phyloP scores from a whole-genome alignment of 92 coral and sea anemone species.

The Scolanthus callimorphus region DNA sequence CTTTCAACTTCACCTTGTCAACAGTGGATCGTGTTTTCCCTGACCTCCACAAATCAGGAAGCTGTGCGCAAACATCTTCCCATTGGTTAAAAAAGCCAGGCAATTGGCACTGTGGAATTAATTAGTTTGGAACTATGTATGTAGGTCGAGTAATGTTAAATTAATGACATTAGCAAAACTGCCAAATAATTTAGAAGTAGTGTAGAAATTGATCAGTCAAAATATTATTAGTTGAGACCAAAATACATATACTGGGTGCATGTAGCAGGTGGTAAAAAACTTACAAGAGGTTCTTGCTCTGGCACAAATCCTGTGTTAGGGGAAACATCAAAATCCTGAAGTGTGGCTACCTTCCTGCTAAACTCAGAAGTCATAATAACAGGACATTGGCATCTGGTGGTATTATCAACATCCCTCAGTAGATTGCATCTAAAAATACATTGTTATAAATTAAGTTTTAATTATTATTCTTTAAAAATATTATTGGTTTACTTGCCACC shows the following conservation, averaged over 20 bases:
- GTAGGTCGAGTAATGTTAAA: too few relatives aligned
- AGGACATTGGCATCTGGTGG: too few relatives aligned
- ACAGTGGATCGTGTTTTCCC: constrained; percentile 18
- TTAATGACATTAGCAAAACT: too few relatives aligned
- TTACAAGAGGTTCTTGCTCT: constrained; percentile 72
- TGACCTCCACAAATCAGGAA: constrained; percentile 42
- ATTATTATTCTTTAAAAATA: too few relatives aligned
- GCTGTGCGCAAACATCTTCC: constrained; percentile 47
- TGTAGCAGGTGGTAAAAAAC: too few relatives aligned
- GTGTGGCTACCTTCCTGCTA: background rate
- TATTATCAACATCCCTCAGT: too few relatives aligned
- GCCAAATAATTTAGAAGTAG: constrained; percentile 61
- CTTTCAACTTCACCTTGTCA: constrained; percentile 13
- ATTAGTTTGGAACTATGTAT: too few relatives aligned
- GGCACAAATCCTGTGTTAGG: constrained; percentile 70
- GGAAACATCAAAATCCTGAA: constrained; percentile 60
- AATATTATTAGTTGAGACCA: background rate
- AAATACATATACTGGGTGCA: too few relatives aligned
- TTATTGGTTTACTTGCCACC: too few relatives aligned
- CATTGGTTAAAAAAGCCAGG: constrained; percentile 58
- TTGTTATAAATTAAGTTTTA: too few relatives aligned
- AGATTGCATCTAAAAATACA: too few relatives aligned
- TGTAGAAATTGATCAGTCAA: constrained; percentile 32
- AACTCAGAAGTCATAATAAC: too few relatives aligned
- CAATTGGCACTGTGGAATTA: constrained; percentile 42